Conservation (phyloP, 2,113 vertebrate genomes). For the Chunga burmeisteri region DNA sequence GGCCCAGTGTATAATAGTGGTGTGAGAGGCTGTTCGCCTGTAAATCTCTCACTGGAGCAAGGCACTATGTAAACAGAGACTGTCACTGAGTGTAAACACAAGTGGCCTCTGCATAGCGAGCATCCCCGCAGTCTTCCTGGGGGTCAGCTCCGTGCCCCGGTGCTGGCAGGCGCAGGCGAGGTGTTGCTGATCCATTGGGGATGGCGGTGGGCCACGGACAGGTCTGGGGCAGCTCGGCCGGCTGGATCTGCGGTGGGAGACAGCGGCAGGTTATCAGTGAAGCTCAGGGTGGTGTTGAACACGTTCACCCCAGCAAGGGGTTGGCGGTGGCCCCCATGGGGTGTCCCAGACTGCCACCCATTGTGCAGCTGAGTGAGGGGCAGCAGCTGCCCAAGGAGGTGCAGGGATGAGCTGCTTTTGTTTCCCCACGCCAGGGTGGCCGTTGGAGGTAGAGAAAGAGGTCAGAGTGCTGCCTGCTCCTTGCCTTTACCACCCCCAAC, state of each 20-base stretch:
- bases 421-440: not conserved
- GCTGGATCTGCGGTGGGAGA: not conserved
- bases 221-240: not conserved
- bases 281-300: not conserved
- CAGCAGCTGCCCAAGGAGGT: not conserved
- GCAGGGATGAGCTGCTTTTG: not conserved
- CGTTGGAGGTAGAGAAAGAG: not conserved
- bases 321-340: rapidly evolving
- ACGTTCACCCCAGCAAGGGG: not conserved
- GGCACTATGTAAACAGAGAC: not conserved
- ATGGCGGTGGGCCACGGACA: not conserved
- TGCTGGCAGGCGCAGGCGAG: constrained; percentile 34
- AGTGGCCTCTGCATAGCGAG: not conserved
- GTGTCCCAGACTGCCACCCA: not conserved
- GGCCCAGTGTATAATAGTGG: not conserved
- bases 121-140: not conserved
- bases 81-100: not conserved
- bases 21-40: not conserved
- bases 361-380: rapidly evolving
- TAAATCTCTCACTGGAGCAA: not conserved
- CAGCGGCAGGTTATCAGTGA: not conserved
- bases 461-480: not conserved
- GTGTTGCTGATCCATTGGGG: constrained; percentile 49
- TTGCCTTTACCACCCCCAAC: not conserved
- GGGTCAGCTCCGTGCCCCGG: not conserved